Percentiles rank a stretch among this genome's conserved stretches.
These are phyloP conservation scores for Laticauda colubrina DNA, from an alignment of 2,113 vertebrate genomes.

Conservation along the genomic window DNA sequence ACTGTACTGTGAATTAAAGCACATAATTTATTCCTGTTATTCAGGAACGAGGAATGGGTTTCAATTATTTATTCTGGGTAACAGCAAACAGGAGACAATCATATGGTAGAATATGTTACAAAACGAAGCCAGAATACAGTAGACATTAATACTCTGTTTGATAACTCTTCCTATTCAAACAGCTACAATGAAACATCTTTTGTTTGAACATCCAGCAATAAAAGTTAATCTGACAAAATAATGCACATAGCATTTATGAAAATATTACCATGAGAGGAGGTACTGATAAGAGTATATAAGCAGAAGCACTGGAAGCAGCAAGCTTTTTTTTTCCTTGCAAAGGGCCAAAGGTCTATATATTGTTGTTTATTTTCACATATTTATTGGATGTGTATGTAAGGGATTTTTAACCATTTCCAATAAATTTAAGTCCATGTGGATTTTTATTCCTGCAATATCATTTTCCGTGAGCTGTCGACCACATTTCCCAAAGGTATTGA, in stretches of 20 bases:
- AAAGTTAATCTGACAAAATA: not conserved
- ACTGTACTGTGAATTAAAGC: not conserved
- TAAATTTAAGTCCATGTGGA: not conserved
- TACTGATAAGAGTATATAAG: not conserved
- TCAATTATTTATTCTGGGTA: not conserved
- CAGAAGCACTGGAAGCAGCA: not conserved
- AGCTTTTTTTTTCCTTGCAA: not conserved
- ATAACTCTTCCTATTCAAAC: not conserved
- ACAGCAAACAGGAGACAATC: not conserved
- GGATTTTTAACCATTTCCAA: not conserved
- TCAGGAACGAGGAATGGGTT: not conserved
- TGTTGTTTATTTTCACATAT: not conserved
- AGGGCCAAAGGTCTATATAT: not conserved
- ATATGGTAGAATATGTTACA: not conserved
- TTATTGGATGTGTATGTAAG: not conserved
- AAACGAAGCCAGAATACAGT: not conserved
- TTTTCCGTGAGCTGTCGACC: not conserved
- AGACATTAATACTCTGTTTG: not conserved
- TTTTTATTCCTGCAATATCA: not conserved
- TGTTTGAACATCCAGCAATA: not conserved
- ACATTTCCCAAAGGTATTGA: not conserved
- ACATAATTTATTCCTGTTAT: not conserved
- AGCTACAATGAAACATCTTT: not conserved
- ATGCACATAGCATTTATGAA: slow-evolving; percentile 5
- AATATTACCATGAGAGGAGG: not conserved